Conservation (phyloP, 2,113 vertebrate genomes). For the Rhinolophus sinicus region DNA sequence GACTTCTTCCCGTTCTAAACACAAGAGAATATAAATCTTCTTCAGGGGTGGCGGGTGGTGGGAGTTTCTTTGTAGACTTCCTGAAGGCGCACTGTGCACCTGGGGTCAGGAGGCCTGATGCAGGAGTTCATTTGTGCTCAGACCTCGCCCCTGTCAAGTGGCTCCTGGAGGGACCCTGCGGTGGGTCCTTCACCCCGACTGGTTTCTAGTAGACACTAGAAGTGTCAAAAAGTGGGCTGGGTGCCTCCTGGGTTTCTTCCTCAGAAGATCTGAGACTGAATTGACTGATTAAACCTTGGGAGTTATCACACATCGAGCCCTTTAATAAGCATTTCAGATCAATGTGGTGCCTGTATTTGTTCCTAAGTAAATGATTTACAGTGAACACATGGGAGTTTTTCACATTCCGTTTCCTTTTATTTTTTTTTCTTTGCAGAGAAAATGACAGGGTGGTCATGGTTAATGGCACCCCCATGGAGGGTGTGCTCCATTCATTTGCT, state of each 20-base stretch:
- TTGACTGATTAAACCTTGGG: not conserved
- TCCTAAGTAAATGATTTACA: not conserved
- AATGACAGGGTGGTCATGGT: constrained; percentile 95
- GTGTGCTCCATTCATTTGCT: constrained; percentile 94
- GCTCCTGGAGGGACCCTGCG: not conserved
- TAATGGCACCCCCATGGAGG: constrained; percentile 94
- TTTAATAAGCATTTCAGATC: not conserved
- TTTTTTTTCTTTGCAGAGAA: constrained; percentile 87
- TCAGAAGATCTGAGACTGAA: not conserved
- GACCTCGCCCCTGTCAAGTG: accelerated
- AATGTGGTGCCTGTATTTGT: not conserved
- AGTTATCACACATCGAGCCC: not conserved
- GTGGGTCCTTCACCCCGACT: not conserved
- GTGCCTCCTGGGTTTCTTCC: not conserved
- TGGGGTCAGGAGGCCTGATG: not conserved
- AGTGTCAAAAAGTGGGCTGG: not conserved
- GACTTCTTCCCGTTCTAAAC: not conserved
- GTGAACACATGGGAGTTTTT: not conserved
- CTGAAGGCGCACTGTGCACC: too few relatives aligned
- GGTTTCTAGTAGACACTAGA: not conserved
- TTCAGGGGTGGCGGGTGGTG: not conserved
- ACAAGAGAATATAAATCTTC: not conserved
- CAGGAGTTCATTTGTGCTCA: not conserved
- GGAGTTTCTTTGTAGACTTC: not conserved
- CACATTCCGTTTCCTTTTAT: not conserved